Conservation (phyloP, 2,797 vertebrate genomes). For the Tauraco hartlaubi region DNA sequence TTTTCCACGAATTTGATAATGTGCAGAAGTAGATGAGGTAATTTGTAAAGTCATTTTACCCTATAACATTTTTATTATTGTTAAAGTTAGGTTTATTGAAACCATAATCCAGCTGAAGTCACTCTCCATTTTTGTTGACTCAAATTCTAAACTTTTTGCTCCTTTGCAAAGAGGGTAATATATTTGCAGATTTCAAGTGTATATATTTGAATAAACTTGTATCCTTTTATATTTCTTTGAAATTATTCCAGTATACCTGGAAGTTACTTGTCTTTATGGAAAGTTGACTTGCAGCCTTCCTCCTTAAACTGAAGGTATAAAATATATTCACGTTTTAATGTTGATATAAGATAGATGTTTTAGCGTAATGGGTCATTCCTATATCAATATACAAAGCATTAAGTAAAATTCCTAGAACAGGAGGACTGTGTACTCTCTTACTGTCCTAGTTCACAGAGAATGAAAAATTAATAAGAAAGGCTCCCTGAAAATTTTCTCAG, state of each 20-base stretch:
- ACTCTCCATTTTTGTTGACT: background rate
- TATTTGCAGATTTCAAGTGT: background rate
- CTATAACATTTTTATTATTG: background rate
- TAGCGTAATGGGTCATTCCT: background rate
- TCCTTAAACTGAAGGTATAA: background rate
- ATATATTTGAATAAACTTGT: background rate
- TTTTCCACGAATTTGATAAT: background rate
- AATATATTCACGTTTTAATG: background rate
- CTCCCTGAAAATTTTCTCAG: background rate
- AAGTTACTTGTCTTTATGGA: background rate
- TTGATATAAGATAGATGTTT: background rate
- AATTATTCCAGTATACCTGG: background rate
- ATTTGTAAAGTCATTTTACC: background rate
- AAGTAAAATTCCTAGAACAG: background rate
- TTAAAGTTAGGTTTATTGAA: background rate
- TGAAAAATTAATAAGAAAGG: background rate
- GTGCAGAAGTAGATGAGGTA: background rate
- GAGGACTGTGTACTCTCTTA: background rate
- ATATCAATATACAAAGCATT: background rate
- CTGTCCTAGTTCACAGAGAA: background rate
- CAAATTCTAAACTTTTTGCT: background rate
- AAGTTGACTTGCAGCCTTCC: background rate
- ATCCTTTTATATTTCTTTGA: background rate
- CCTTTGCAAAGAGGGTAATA: background rate
- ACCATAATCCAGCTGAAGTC: background rate